Conservation (phyloP, 1,140 invertebrate genomes). For the Drosophila sp. region DNA sequence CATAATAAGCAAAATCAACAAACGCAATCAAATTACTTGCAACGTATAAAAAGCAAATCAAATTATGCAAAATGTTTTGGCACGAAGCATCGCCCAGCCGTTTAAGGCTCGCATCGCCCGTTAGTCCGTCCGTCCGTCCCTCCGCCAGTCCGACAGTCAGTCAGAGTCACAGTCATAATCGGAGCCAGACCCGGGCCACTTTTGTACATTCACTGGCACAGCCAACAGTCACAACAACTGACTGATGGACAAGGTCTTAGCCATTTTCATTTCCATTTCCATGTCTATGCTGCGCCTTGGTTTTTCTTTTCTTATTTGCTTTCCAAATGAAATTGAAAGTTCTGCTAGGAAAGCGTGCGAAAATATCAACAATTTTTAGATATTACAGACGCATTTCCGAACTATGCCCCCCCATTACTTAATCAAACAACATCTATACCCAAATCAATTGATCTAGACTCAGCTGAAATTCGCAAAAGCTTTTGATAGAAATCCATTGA, state of each 20-base stretch:
- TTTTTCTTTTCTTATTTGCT: slow-evolving; percentile 18
- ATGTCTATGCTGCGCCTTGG: slow-evolving; percentile 23
- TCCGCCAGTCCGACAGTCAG: slow-evolving; percentile 26
- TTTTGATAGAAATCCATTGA: too few relatives aligned
- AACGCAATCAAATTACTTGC: slow-evolving; percentile 62
- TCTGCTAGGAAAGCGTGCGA: slow-evolving; percentile 40
- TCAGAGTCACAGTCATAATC: slow-evolving; percentile 27
- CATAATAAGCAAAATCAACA: slow-evolving; percentile 66
- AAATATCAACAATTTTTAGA: slow-evolving; percentile 16
- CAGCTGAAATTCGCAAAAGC: too few relatives aligned
- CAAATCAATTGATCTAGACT: too few relatives aligned
- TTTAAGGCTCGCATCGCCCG: slow-evolving; percentile 42
- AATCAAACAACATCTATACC: too few relatives aligned
- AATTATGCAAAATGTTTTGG: slow-evolving; percentile 72
- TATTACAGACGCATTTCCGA: neutral
- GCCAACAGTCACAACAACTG: neutral
- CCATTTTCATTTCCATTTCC: slow-evolving; percentile 38
- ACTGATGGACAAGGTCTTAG: slow-evolving; percentile 66
- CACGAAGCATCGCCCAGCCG: slow-evolving; percentile 45
- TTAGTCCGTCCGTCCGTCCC: slow-evolving; percentile 13
- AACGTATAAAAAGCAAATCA: slow-evolving; percentile 51
- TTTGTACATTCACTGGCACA: slow-evolving; percentile 52
- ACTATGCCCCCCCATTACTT: too few relatives aligned
- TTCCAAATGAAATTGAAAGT: slow-evolving; percentile 63
- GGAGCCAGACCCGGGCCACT: slow-evolving; percentile 27